Base-by-base conservation (phyloP, 2,113 vertebrate species). In the Agelaius tricolor region DNA sequence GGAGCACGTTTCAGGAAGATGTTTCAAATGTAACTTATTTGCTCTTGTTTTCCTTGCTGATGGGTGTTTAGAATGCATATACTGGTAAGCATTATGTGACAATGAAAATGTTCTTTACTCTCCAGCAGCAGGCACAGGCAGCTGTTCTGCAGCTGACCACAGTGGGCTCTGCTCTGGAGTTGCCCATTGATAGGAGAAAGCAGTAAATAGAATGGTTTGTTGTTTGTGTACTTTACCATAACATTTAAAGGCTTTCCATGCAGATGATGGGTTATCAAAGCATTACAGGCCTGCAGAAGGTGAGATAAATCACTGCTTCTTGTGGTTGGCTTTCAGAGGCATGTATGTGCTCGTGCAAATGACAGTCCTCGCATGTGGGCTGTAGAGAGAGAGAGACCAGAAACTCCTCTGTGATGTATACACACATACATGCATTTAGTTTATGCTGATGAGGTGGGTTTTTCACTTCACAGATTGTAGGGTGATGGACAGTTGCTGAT, bases 401-500 rank as follows among this genome's bases (percentile, higher is more conserved):
- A 31, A 77, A 35, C 35, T 28, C 63, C 23, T 71, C 76, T 86
- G 35, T 47, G 68, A 59, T 47, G 24, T 37, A 49, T 30, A 41
- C 39, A 21, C n/a, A 30, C 30, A 24, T 69, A 74, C 44, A 9
- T 61, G 24, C 47, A 17, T 81, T 18, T 47, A 61, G n/a, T 46
- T 94, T 39, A 39, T 84, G 74, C 77, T 94, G 69, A 67, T 84
- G 87, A 92, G 85, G 65, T 94, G 88, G 52, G 69, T 49, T 97
- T 93, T 94, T 93, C 33, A 27, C 62, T 84, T 89, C 66, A 61
- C 96, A 89, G 57, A 79, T 33, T 93, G 87, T 88, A 43, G 58
- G 57, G n/a, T 96, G 94, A 95, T 84, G 93, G 96, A 89, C 96
- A 89, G 76, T 84, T 92, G 93, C 88, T 92, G 94, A 94, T 96